Evolutionary conservation across 2,113 vertebrate genomes (phyloP).

Genomic region (Cebidichthys violaceus): DNA sequence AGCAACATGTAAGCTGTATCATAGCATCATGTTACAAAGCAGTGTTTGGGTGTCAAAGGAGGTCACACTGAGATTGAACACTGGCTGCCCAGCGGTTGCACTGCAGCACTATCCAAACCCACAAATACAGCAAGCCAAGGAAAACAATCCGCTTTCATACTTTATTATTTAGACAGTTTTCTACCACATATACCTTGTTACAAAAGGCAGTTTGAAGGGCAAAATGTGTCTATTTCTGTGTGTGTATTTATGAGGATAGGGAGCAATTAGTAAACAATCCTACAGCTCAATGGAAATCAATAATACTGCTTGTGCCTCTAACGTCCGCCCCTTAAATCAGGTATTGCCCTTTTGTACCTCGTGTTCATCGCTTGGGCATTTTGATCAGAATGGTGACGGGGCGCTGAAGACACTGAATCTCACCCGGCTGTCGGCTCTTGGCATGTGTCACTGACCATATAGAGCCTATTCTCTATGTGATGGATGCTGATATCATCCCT

Average conservation of each 20-base stretch:
- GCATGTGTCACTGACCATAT: conserved; percentile 39
- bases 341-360: conserved; percentile 6
- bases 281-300: conserved; percentile 45
- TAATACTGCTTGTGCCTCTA: conserved; percentile 5
- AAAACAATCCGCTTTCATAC: conserved; percentile 1
- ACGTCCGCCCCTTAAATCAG: background rate
- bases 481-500: conserved; percentile 71
- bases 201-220: conserved; percentile 2
- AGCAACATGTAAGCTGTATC: conserved; percentile 73
- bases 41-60: conserved; percentile 66
- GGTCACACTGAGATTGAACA: conserved; percentile 70
- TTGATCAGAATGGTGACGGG: conserved; percentile 38
- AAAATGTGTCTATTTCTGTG: background rate
- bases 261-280: conserved; percentile 20
- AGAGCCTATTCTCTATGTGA: conserved; percentile 61
- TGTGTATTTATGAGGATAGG: background rate
- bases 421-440: conserved; percentile 37
- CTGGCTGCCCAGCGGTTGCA: conserved; percentile 51
- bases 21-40: conserved; percentile 75
- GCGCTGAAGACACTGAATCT: conserved; percentile 42
- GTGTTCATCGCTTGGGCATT: conserved; percentile 25
- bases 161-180: conserved; percentile 17
- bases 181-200: conserved; percentile 10
- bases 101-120: conserved; percentile 13
- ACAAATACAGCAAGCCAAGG: background rate